These are phyloP conservation scores for Tiliacea aurago DNA, from an alignment of 2,888 invertebrate species.

Conservation along the genomic window DNA sequence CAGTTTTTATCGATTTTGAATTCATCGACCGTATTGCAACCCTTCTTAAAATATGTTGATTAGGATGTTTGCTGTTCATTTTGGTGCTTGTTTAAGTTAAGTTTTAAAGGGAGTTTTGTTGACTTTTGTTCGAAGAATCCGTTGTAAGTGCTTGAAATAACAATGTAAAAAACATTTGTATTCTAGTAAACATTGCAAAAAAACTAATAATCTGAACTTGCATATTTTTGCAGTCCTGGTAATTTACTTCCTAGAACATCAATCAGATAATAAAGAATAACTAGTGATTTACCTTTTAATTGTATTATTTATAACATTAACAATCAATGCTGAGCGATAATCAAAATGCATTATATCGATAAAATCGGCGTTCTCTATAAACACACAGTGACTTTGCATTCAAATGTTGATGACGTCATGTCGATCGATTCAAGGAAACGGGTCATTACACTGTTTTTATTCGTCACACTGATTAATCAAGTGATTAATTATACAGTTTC, in stretches of 20 bases:
- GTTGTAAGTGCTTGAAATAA: neutral
- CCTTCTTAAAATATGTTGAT: constrained; percentile 66
- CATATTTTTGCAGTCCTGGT: neutral
- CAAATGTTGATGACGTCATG: constrained; percentile 87
- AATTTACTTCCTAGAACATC: neutral
- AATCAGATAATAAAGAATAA: neutral
- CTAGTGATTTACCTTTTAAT: constrained; percentile 29
- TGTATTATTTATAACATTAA: constrained; percentile 53
- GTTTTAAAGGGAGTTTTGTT: constrained; percentile 11
- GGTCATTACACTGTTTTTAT: constrained; percentile 90
- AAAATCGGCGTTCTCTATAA: constrained; percentile 74
- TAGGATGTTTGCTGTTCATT: constrained; percentile 61
- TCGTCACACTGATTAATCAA: constrained; percentile 90
- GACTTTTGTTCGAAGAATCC: neutral
- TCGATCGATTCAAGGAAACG: constrained; percentile 89
- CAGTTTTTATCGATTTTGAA: constrained; percentile 77
- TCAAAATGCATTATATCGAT: constrained; percentile 73
- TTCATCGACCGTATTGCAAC: constrained; percentile 69
- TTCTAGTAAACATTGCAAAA: neutral
- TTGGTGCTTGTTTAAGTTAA: constrained; percentile 38
- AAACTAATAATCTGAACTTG: neutral
- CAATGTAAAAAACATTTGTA: neutral
- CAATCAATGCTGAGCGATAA: constrained; percentile 50
- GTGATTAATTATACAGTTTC: constrained; percentile 89
- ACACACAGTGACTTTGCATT: constrained; percentile 86